Evolutionary conservation across 2,888 invertebrate genomes (phyloP).

Genomic region (Papilio demoleus): DNA sequence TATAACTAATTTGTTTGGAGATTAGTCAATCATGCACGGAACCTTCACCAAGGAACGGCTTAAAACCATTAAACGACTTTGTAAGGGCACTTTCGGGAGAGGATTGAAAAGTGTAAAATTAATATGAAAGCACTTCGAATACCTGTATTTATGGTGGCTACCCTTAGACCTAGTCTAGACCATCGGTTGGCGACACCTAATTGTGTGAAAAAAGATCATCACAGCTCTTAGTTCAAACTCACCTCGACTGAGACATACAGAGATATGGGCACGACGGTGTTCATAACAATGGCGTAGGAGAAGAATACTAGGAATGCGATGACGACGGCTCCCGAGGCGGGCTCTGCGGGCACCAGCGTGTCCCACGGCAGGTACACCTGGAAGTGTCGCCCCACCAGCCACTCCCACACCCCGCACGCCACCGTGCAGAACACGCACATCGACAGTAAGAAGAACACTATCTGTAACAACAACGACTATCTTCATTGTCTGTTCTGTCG

Average conservation of each 20-base stretch:
- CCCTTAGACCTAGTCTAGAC: too few species aligned
- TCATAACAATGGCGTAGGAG: constrained; percentile 99
- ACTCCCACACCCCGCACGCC: constrained; percentile 99
- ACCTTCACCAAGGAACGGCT: too few species aligned
- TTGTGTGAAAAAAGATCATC: too few species aligned
- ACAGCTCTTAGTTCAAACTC: too few species aligned
- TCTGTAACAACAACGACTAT: constrained; percentile 81
- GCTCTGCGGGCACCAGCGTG: constrained; percentile 92
- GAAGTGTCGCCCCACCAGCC: constrained; percentile 94
- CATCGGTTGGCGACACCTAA: too few species aligned
- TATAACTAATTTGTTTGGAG: too few species aligned
- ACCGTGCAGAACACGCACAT: constrained; percentile 99
- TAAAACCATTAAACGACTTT: too few species aligned
- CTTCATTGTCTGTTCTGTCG: neutral
- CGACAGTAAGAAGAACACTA: constrained; percentile 98
- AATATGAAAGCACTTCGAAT: too few species aligned
- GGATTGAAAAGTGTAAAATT: too few species aligned
- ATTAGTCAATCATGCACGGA: too few species aligned
- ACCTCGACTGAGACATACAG: constrained; percentile 94
- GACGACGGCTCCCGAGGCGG: constrained; percentile 92
- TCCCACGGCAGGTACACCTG: constrained; percentile 97
- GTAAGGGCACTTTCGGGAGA: too few species aligned
- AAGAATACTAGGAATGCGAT: constrained; percentile 99
- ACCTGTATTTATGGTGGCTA: too few species aligned
- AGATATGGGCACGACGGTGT: constrained; percentile 99